Conservation (phyloP, 2,888 invertebrate species). For the Podabrus alpinus region DNA sequence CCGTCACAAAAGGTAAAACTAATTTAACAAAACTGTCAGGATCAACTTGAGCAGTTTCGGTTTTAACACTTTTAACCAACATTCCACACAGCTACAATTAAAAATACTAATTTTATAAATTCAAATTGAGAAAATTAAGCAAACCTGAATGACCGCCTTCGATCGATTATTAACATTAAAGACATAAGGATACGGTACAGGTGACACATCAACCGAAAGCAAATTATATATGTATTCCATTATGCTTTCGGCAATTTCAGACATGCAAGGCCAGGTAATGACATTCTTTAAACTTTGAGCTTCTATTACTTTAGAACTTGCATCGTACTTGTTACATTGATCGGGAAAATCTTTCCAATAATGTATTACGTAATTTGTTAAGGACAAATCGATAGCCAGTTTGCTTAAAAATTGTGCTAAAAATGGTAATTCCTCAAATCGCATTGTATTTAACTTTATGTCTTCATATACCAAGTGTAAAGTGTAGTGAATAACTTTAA, state of each 20-base stretch:
- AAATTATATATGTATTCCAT: slow-evolving; percentile 72
- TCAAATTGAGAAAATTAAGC: not conserved
- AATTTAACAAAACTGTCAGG: slow-evolving; percentile 40
- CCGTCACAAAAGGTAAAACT: slow-evolving; percentile 39
- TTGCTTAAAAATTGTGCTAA: slow-evolving; percentile 76
- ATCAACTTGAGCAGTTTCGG: slow-evolving; percentile 24
- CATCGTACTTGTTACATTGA: slow-evolving; percentile 56
- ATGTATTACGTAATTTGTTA: slow-evolving; percentile 73
- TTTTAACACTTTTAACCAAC: slow-evolving; percentile 34
- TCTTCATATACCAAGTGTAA: slow-evolving; percentile 92
- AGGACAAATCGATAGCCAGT: slow-evolving; percentile 74
- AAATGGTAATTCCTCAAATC: slow-evolving; percentile 68
- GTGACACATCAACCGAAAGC: slow-evolving; percentile 59
- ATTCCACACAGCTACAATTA: slow-evolving; percentile 43
- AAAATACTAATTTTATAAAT: not conserved
- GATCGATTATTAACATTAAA: slow-evolving; percentile 73
- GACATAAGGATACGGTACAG: slow-evolving; percentile 72
- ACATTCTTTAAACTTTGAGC: slow-evolving; percentile 60
- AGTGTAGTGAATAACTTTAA: slow-evolving; percentile 75
- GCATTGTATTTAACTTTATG: slow-evolving; percentile 76
- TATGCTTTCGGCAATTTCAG: slow-evolving; percentile 68
- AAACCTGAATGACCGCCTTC: slow-evolving; percentile 74
- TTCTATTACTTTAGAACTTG: not conserved
- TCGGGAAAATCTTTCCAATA: slow-evolving; percentile 86
- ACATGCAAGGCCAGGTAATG: slow-evolving; percentile 65